These are phyloP conservation scores for Octonoba sinensis DNA, from an alignment of 2,888 invertebrate species.

Conservation along the genomic window DNA sequence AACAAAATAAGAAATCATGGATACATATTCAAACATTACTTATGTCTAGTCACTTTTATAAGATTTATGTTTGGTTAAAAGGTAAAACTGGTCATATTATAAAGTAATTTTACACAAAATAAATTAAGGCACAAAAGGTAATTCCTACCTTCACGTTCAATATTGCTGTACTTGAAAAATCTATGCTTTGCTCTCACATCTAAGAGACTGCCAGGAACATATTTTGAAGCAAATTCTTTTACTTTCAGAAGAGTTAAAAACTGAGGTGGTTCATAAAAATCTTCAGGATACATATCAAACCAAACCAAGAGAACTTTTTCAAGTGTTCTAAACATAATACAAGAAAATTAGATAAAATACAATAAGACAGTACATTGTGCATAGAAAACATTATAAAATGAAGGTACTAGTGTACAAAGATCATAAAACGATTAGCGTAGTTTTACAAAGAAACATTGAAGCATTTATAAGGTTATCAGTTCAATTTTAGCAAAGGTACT, in stretches of 20 bases:
- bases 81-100: no score
- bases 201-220: conserved; percentile 87
- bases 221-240: conserved; percentile 85
- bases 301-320: conserved; percentile 74
- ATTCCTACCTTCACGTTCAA: conserved; percentile 68
- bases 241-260: conserved; percentile 85
- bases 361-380: neutral
- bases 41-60: no score
- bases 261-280: conserved; percentile 85
- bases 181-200: conserved; percentile 81
- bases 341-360: neutral
- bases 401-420: no score
- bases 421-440: no score
- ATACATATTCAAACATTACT: no score
- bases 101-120: neutral
- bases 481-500: no score
- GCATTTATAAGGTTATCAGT: no score
- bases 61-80: no score
- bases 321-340: conserved; percentile 76
- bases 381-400: neutral
- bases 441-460: no score
- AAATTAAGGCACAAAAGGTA: neutral
- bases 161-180: conserved; percentile 80
- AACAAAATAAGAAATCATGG: no score
- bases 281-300: conserved; percentile 97